Percentiles rank a stretch among this genome's conserved stretches.
These are phyloP conservation scores for Perizoma affinitatum DNA, from an alignment of 2,888 invertebrate genomes.

Conservation along the genomic window DNA sequence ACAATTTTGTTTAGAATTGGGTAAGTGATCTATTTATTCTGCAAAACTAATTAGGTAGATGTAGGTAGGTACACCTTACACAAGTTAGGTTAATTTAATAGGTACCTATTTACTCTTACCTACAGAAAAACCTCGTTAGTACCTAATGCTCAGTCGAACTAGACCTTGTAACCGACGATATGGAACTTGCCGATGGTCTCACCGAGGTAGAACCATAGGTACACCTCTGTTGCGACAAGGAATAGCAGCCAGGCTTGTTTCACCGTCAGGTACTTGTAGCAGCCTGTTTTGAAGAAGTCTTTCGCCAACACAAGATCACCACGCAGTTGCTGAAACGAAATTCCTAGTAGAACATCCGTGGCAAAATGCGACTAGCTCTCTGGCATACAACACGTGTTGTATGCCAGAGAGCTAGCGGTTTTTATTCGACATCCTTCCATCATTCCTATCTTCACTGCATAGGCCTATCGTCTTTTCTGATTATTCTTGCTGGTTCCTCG, in stretches of 20 bases:
- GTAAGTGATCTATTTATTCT: no score
- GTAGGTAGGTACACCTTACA: no score
- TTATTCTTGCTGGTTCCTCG: no score
- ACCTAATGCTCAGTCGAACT: conserved; percentile 2
- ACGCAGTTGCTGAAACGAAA: conserved; percentile 54
- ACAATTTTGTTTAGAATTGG: no score
- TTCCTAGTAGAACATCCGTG: not conserved
- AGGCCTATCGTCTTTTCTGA: no score
- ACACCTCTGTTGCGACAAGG: conserved; percentile 61
- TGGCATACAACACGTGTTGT: no score
- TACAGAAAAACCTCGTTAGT: no score
- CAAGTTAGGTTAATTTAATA: not conserved
- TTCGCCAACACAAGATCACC: conserved; percentile 51
- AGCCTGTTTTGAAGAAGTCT: conserved; percentile 56
- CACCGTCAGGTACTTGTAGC: conserved; percentile 60
- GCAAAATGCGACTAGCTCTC: no score
- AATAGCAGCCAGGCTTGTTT: conserved; percentile 66
- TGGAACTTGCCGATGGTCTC: conserved; percentile 73
- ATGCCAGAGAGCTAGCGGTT: no score
- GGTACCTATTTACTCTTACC: not conserved
- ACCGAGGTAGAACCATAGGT: conserved; percentile 70
- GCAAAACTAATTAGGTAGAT: no score
- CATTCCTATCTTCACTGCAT: no score
- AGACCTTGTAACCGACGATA: conserved; percentile 70
- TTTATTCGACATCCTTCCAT: no score